phyloP scores from a whole-genome alignment of 1,140 invertebrate species.

The Pomacea maculata region DNA sequence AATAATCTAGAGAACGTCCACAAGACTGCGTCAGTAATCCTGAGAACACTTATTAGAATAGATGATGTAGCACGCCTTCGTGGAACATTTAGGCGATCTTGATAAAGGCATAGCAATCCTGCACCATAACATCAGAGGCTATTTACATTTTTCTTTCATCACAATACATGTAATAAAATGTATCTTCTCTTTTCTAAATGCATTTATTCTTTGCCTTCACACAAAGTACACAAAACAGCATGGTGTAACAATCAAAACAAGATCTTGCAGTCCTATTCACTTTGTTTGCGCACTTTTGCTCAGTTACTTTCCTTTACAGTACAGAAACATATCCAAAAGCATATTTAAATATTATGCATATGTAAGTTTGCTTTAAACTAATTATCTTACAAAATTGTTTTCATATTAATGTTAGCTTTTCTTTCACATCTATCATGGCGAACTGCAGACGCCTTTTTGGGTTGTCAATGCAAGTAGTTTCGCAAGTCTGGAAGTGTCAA shows the following conservation, averaged over 20 bases:
- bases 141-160: not conserved
- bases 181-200: not conserved
- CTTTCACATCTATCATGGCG: not conserved
- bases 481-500: slow-evolving; percentile 13
- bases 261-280: not conserved
- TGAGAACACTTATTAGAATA: too few relatives aligned
- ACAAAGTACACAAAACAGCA: too few relatives aligned
- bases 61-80: too few relatives aligned
- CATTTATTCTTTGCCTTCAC: not conserved
- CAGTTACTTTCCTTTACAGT: not conserved
- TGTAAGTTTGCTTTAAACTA: not conserved
- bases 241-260: not conserved
- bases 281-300: not conserved
- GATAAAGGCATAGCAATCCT: not conserved
- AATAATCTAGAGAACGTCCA: not conserved
- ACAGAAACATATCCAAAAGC: too few relatives aligned
- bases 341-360: not conserved
- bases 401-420: not conserved
- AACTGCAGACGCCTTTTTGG: slow-evolving; percentile 23
- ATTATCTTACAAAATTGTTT: not conserved
- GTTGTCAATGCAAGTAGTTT: not conserved
- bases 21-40: too few relatives aligned
- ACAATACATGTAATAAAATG: not conserved
- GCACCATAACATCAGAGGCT: not conserved
- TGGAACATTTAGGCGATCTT: not conserved